Evolutionary conservation across 92 coral and sea anemone species (phyloP).

Genomic region (Phenganax stokvisi): DNA sequence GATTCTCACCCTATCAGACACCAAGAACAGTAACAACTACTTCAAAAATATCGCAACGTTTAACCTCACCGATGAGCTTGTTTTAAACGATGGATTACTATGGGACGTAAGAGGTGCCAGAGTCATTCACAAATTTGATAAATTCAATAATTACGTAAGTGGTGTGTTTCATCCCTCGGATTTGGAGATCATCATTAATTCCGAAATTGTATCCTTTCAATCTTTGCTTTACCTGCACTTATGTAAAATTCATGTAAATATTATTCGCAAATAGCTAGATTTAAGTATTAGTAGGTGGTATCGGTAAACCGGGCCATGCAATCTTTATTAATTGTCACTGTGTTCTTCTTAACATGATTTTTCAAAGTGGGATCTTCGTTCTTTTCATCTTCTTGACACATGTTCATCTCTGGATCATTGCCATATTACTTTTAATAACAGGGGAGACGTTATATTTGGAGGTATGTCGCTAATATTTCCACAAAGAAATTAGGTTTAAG

Average conservation of each 20-base stretch:
- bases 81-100: slow-evolving; percentile 87
- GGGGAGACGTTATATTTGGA: slow-evolving; percentile 93
- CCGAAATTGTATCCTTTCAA: slow-evolving; percentile 93
- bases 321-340: too few species aligned
- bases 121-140: slow-evolving; percentile 93
- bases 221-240: too few species aligned
- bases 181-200: slow-evolving; percentile 87
- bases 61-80: slow-evolving; percentile 87
- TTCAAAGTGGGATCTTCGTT: slow-evolving; percentile 90
- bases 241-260: too few species aligned
- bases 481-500: background rate
- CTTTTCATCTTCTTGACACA: slow-evolving; percentile 91
- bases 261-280: too few species aligned
- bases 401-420: slow-evolving; percentile 94
- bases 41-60: slow-evolving; percentile 81
- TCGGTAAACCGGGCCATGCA: too few species aligned
- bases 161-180: slow-evolving; percentile 97
- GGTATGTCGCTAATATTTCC: slow-evolving; percentile 44
- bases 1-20: slow-evolving; percentile 59
- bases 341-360: slow-evolving; percentile 22
- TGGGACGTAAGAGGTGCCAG: slow-evolving; percentile 88
- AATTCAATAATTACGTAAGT: slow-evolving; percentile 87
- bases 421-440: slow-evolving; percentile 77
- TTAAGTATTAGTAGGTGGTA: too few species aligned
- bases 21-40: slow-evolving; percentile 74